Percentiles rank a stretch among this genome's conserved stretches.
phyloP scores from a whole-genome alignment of 2,888 invertebrate species.

The Dasysyrphus albostriatus region DNA sequence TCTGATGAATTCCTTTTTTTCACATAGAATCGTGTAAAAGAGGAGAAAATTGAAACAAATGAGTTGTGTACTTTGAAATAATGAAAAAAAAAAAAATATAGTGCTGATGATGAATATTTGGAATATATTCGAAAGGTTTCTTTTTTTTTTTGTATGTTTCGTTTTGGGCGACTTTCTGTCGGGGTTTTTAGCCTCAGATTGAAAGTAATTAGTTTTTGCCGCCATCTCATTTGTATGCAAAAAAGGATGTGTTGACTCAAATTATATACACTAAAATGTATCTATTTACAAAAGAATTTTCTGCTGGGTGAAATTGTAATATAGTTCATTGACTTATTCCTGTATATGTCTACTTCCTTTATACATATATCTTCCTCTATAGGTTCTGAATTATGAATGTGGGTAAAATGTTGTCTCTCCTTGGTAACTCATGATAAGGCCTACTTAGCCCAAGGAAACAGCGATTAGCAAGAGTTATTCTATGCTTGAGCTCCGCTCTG shows the following conservation, averaged over 20 bases:
- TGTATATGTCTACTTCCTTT: no score
- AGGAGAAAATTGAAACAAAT: constrained; percentile 47
- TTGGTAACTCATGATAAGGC: no score
- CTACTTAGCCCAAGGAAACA: no score
- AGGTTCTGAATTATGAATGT: no score
- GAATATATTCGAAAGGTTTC: constrained; percentile 10
- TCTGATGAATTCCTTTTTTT: neutral
- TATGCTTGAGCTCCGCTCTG: no score
- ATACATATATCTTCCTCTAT: no score
- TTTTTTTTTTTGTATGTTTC: neutral
- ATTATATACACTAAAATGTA: neutral
- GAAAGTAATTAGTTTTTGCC: constrained; percentile 8
- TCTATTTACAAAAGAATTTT: neutral
- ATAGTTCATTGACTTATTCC: no score
- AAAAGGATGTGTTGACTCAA: neutral
- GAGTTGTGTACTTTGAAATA: constrained; percentile 15
- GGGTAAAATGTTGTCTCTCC: no score
- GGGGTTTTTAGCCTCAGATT: neutral
- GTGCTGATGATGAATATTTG: constrained; percentile 6
- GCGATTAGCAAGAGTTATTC: no score
- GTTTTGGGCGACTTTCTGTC: neutral
- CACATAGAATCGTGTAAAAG: constrained; percentile 20
- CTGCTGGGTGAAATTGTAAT: neutral
- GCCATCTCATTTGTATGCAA: neutral
- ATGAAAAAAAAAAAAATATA: neutral